Conservation (phyloP, 2,888 invertebrate species). For the Coremacera marginata region DNA sequence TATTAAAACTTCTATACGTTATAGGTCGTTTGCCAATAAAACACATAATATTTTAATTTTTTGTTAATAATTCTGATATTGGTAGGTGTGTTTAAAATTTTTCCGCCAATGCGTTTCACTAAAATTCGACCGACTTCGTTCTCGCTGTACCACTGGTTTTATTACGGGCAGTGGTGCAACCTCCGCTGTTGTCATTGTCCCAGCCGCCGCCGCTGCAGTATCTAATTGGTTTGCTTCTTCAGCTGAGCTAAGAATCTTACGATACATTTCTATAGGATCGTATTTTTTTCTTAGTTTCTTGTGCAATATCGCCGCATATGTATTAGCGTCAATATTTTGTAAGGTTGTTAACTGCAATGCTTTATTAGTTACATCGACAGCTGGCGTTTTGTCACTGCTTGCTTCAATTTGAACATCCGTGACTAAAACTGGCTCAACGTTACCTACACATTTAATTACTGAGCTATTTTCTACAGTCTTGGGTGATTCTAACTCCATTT, state of each 20-base stretch:
- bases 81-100: constrained; percentile 59
- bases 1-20: no score
- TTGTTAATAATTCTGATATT: constrained; percentile 40
- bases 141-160: constrained; percentile 28
- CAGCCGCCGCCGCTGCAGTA: neutral
- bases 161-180: constrained; percentile 35
- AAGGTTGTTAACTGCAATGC: constrained; percentile 33
- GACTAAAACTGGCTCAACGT: constrained; percentile 59
- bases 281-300: constrained; percentile 52
- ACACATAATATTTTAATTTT: neutral
- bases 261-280: constrained; percentile 60
- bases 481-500: constrained; percentile 31
- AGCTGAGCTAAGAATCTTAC: constrained; percentile 57
- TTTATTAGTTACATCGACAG: constrained; percentile 49
- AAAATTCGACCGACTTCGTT: constrained; percentile 55
- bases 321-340: constrained; percentile 39
- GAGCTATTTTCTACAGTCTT: constrained; percentile 56
- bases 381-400: constrained; percentile 37
- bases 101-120: constrained; percentile 71
- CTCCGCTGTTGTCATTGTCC: neutral
- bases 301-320: constrained; percentile 4
- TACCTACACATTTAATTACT: constrained; percentile 66
- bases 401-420: constrained; percentile 20
- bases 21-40: no score
- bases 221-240: constrained; percentile 48